These are phyloP conservation scores for Lagocephalus sceleratus DNA, from an alignment of 2,797 vertebrate species.

Conservation along the genomic window DNA sequence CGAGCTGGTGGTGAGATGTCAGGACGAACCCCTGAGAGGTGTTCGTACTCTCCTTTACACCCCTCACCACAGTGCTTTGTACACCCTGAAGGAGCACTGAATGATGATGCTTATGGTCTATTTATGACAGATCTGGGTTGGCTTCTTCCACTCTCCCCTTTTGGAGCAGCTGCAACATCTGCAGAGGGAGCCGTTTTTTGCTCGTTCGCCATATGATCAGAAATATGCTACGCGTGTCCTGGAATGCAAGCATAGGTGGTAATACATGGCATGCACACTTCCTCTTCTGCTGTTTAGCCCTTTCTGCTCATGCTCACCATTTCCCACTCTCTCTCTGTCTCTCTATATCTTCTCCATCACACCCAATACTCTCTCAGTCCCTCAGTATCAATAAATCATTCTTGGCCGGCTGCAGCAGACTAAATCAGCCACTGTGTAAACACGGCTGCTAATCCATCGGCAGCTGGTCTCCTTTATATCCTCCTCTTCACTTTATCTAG, in stretches of 20 bases:
- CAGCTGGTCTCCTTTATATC: conserved; percentile 48
- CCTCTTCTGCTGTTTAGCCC: conserved; percentile 12
- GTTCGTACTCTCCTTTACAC: conserved; percentile 30
- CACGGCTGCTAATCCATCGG: conserved; percentile 65
- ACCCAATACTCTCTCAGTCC: conserved; percentile 32
- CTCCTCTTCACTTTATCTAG: conserved; percentile 59
- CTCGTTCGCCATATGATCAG: too few species aligned
- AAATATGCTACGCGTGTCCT: too few species aligned
- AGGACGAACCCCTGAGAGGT: conserved; percentile 40
- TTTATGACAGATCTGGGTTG: conserved; percentile 66
- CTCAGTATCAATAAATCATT: conserved; percentile 63
- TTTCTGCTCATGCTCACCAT: conserved; percentile 1
- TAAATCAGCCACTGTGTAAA: conserved; percentile 66
- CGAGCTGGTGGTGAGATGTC: conserved; percentile 40
- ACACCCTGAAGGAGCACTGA: conserved; percentile 30
- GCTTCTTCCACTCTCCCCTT: conserved; percentile 33
- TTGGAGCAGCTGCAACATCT: conserved; percentile 20
- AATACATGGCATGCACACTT: conserved; percentile 12
- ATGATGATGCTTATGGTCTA: conserved; percentile 32
- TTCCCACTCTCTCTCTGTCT: conserved; percentile 10
- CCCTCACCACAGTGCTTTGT: conserved; percentile 28
- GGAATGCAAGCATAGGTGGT: too few species aligned
- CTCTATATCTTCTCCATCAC: conserved; percentile 27
- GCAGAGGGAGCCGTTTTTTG: background rate
- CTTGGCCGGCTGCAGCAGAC: conserved; percentile 46